Percentiles rank a stretch among this genome's conserved stretches.
Evolutionary conservation across 35 echinoderm and acorn worm genomes (phyloP).

Genomic region (Amphiura filiformis): DNA sequence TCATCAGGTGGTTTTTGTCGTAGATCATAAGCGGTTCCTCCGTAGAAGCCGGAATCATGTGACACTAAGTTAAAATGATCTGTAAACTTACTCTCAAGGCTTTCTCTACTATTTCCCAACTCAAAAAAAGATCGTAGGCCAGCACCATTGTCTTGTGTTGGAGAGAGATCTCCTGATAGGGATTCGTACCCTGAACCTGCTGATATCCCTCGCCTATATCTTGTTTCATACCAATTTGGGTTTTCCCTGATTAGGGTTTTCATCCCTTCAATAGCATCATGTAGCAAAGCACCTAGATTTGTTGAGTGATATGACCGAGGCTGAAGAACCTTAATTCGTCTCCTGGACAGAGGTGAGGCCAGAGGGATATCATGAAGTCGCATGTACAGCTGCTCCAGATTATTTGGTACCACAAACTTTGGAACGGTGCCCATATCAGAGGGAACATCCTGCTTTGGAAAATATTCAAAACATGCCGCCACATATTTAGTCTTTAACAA

Average conservation of each 20-base stretch:
- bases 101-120: not conserved
- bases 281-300: not conserved
- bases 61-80: not conserved
- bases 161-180: not conserved
- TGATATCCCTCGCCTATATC: not conserved
- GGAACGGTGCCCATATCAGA: not conserved
- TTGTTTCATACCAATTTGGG: constrained; percentile 1
- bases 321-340: not conserved
- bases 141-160: not conserved
- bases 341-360: not conserved
- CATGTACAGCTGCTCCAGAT: constrained; percentile 11
- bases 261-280: constrained; percentile 16
- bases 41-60: not conserved
- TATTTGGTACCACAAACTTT: not conserved
- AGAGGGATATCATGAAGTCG: not conserved
- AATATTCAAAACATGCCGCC: not conserved
- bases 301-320: not conserved
- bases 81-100: not conserved
- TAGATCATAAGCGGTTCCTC: not conserved
- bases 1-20: too few species aligned
- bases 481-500: constrained; percentile 2
- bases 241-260: not conserved
- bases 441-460: not conserved
- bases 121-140: not conserved
- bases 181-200: not conserved